These are phyloP conservation scores for Theristicus caerulescens DNA, from an alignment of 2,113 vertebrate genomes.

Conservation along the genomic window DNA sequence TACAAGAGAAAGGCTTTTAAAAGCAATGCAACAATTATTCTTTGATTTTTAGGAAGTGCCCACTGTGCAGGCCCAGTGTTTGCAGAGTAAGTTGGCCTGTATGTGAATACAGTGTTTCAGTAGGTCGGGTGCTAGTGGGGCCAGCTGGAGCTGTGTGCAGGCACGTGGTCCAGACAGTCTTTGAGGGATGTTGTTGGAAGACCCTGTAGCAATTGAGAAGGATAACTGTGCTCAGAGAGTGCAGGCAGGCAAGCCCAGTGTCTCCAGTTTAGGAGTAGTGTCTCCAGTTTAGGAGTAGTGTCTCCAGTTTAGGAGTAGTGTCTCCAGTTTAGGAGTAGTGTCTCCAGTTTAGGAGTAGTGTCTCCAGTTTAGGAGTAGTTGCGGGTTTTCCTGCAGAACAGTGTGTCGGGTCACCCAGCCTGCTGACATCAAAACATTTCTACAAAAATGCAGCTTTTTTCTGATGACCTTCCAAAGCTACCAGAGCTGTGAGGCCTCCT, in stretches of 20 bases:
- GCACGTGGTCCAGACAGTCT: background rate
- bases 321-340: background rate
- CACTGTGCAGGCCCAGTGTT: background rate
- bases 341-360: background rate
- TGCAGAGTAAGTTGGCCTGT: background rate
- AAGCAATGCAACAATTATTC: background rate
- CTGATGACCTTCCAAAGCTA: background rate
- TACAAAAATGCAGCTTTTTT: background rate
- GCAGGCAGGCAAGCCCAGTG: background rate
- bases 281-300: background rate
- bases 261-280: background rate
- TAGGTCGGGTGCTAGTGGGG: background rate
- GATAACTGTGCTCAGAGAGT: background rate
- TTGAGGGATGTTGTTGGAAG: background rate
- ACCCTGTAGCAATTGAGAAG: background rate
- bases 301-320: background rate
- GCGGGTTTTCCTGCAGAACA: background rate
- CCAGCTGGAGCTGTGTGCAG: fast-evolving
- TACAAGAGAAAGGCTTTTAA: background rate
- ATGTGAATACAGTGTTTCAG: background rate
- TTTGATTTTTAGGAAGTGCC: background rate
- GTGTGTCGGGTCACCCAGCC: background rate
- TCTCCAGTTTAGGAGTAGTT: background rate
- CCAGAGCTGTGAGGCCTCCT: background rate
- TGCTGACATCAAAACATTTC: background rate